Evolutionary conservation across 2,888 invertebrate species (phyloP), one percentile per base, ranked within the genome.

Genomic region (Notocelia uddmanniana): DNA sequence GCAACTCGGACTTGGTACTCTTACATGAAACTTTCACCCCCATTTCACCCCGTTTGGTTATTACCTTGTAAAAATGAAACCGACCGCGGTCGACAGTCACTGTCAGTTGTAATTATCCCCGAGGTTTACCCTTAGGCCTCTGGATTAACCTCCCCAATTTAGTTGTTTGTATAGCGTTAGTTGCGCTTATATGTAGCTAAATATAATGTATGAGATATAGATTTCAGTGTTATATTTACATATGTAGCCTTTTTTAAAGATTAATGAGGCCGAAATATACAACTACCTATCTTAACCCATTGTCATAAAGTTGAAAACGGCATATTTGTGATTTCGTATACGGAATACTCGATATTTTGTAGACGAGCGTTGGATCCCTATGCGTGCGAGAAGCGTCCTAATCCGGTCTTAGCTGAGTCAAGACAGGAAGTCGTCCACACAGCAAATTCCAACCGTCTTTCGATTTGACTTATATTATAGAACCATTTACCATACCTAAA

Each of bases 401-500:
- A 90, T 90, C 90, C 88, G 80, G 82, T 79, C 85, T 89, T 86
- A 87, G 88, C 89, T 85, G 89, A 88, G 84, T 85, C 84, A 78
- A 84, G 83, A 82, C 86, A 89, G 87, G 82, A 83, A 78, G 83
- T 84, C 84, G 81, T 83, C 85, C 81, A 84, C 83, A 84, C 80
- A 80, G 83, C 79, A 81, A 83, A 81, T 79, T 80, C 80, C 80
- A 83, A 84, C 79, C 80, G 80, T 76, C 64, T 64, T 63, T 37
- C 34, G 52, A 64, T 64, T 34, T 60, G 45, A 60, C 45, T 60
- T 23, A 18, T 23, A 26, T 45, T 45, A n/a, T 45, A 45, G 45
- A 45, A 13, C 11, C 13, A 37, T 37, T 37, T 37, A 37, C 13
- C 13, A 37, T n/a, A 45, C 31, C 31, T 2, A 31, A n/a, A n/a